Base-by-base conservation (phyloP, 2,797 vertebrate genomes). In the Tokudaia muenninki region DNA sequence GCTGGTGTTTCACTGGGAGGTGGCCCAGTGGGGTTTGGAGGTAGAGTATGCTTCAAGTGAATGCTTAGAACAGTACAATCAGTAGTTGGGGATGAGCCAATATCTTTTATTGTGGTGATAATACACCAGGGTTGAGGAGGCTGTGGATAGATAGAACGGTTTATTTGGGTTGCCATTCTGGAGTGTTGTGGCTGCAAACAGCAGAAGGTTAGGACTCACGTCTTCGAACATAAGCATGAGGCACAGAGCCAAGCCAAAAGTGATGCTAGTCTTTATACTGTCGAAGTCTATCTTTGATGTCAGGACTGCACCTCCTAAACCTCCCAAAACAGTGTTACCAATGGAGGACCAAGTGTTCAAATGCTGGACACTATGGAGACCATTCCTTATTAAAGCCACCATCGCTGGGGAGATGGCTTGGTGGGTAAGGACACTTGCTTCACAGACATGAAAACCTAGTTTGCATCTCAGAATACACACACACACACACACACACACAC, bases 1-100 rank as follows among this genome's bases (percentile, higher is more conserved):
- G 0, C 26, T 6, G 34, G 2, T 47, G 3, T 34, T 17, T 78
- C 41, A 3, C 0, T 34, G 31, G 37, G 55, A 65, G 19, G 31
- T 41, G 24, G 3, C 41, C 21, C 41, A 37, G 17, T 31, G 26
- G 52, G 47, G 10, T 83, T 19, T 75, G 41, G 75, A 77, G 57
- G 24, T 2, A 3, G 6, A 13, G 13, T 14, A 10, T 65, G 44
- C 55, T 67, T 16, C 70, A 41, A 47, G 6, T 9, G 65, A 57
- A 57, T 47, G 11, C n/a, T 10, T 22, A 2, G 21, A 4, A 31
- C 1, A 37, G 41, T 1, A 14, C 0, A 6, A 4, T 9, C 37
- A 67, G 50, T 37, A 81, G 4, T 12, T 19, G 41, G 59, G 41
- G 26, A 6, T 47, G 26, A 65, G 61, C 41, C 6, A 2, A 31